A percentile compares a stretch with the other conserved stretches of the same genome.
Evolutionary conservation across 1,140 invertebrate species (phyloP).

Genomic region (Drosophila littoralis): DNA sequence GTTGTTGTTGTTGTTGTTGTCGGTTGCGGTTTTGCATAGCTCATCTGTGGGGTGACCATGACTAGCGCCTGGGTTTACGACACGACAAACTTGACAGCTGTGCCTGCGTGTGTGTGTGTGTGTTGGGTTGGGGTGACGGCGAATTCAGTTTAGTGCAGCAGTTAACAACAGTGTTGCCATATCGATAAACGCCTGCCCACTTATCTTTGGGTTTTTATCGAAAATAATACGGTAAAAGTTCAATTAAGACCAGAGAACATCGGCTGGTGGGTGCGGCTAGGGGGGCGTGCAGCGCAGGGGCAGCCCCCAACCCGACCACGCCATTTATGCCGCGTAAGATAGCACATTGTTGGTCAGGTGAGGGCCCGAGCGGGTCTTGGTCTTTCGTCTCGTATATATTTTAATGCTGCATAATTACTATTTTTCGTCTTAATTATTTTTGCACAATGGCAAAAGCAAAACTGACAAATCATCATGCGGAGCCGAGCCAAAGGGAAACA

Average conservation of each 20-base stretch:
- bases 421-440: constrained; percentile 25
- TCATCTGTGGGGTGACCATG: constrained; percentile 42
- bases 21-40: constrained; percentile 37
- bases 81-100: constrained; percentile 19
- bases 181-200: constrained; percentile 23
- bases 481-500: constrained; percentile 8
- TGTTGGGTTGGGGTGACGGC: not conserved
- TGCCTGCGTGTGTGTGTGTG: not conserved
- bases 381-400: constrained; percentile 12
- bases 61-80: constrained; percentile 14
- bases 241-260: constrained; percentile 34
- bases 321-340: constrained; percentile 1
- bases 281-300: too few species aligned
- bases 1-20: constrained; percentile 20
- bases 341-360: not conserved
- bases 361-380: not conserved
- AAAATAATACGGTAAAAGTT: constrained; percentile 47
- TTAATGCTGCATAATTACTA: constrained; percentile 16
- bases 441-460: constrained; percentile 48
- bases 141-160: constrained; percentile 12
- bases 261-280: not conserved
- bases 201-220: constrained; percentile 50
- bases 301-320: not conserved
- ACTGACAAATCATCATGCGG: constrained; percentile 36
- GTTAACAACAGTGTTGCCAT: constrained; percentile 27